A percentile compares a stretch with the other conserved stretches of the same genome.
Evolutionary conservation across 2,888 invertebrate species (phyloP).

Genomic region (Thyatira batis): DNA sequence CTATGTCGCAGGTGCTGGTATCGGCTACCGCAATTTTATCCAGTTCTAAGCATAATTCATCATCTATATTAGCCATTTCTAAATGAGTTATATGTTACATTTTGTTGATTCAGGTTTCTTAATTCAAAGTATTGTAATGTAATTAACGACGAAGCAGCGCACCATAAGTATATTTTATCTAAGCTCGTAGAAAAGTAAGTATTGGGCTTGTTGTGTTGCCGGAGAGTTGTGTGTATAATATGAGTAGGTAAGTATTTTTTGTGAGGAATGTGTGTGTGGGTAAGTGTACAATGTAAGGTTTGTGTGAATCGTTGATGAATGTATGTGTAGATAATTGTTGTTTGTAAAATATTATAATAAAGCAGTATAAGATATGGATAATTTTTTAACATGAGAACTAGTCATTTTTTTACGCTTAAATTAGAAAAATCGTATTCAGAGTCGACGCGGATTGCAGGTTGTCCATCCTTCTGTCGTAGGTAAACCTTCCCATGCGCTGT

Average conservation of each 20-base stretch:
- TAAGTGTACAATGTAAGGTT: neutral
- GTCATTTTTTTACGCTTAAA: neutral
- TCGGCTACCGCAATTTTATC: neutral
- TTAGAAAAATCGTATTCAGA: conserved; percentile 2
- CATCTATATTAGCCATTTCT: neutral
- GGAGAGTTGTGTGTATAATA: neutral
- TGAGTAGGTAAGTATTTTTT: neutral
- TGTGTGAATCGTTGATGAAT: neutral
- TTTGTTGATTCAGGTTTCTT: neutral
- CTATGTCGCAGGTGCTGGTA: neutral
- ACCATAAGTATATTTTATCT: neutral
- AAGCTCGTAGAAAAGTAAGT: neutral
- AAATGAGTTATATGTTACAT: neutral
- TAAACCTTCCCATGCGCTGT: conserved; percentile 6
- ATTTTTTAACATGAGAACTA: neutral
- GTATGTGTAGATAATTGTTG: neutral
- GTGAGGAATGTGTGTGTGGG: neutral
- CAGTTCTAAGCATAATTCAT: neutral
- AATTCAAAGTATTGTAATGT: neutral
- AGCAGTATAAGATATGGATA: neutral
- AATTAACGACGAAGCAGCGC: neutral
- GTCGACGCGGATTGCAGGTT: conserved; percentile 1
- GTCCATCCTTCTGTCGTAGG: conserved; percentile 2
- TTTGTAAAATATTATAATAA: neutral
- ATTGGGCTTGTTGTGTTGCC: neutral